Conservation (phyloP, 2,797 vertebrate species). For the Borostomias antarcticus region DNA sequence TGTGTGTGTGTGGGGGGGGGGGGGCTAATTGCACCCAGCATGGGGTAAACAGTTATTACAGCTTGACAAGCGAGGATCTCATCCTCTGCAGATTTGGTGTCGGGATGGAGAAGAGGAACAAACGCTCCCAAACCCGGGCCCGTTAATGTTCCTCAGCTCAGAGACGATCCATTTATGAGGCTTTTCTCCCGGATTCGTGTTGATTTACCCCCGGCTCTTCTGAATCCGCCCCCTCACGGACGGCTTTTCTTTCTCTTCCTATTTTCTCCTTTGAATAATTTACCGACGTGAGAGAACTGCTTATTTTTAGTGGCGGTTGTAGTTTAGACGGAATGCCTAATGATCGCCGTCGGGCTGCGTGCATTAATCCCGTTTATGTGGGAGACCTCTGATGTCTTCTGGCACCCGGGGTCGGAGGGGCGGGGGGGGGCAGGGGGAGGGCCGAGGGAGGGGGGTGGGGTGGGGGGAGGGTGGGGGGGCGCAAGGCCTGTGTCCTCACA, state of each 20-base stretch:
- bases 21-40: constrained; percentile 74
- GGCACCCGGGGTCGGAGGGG: constrained; percentile 76
- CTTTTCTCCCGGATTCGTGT: constrained; percentile 54
- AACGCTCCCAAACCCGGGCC: constrained; percentile 49
- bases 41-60: constrained; percentile 76
- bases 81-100: constrained; percentile 36
- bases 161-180: constrained; percentile 60
- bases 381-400: no score
- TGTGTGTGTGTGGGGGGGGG: constrained; percentile 9
- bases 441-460: constrained; percentile 45
- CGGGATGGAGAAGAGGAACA: constrained; percentile 39
- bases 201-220: constrained; percentile 57
- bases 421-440: constrained; percentile 33
- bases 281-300: constrained; percentile 71
- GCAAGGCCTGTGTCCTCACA: constrained; percentile 37
- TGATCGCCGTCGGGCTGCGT: constrained; percentile 79
- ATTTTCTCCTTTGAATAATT: constrained; percentile 80
- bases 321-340: constrained; percentile 84
- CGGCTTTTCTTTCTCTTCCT: constrained; percentile 27
- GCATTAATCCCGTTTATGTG: constrained; percentile 83
- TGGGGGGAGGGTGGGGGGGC: constrained; percentile 33
- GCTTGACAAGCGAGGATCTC: constrained; percentile 65
- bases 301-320: constrained; percentile 80
- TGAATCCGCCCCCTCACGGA: constrained; percentile 41
- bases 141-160: constrained; percentile 55